Evolutionary conservation across 2,113 vertebrate species (phyloP).

Genomic region (Genyomyrus donnyi): DNA sequence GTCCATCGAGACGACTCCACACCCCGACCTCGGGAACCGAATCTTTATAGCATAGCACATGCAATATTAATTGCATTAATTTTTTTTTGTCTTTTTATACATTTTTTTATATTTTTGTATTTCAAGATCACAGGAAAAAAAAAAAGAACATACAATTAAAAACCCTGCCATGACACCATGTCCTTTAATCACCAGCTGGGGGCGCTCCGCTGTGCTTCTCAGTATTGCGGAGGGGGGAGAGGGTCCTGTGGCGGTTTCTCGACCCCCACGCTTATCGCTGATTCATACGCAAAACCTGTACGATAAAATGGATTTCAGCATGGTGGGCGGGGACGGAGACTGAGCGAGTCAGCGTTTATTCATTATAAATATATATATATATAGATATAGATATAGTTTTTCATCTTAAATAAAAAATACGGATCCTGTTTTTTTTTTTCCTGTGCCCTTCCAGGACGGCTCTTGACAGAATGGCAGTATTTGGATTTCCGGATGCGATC

Average conservation of each 20-base stretch:
- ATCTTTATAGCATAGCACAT: constrained; percentile 20
- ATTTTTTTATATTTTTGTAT: constrained; percentile 17
- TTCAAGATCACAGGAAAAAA: constrained; percentile 30
- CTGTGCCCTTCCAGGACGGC: constrained; percentile 43
- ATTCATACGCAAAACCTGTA: neutral
- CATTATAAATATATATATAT: constrained; percentile 65
- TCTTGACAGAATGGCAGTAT: constrained; percentile 52
- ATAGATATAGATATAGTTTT: constrained; percentile 31
- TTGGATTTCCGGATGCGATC: constrained; percentile 49
- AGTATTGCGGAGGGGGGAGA: constrained; percentile 12
- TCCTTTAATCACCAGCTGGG: neutral
- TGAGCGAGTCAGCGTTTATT: constrained; percentile 27
- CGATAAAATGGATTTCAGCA: constrained; percentile 4
- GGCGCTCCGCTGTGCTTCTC: constrained; percentile 25
- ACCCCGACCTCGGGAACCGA: neutral
- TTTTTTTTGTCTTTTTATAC: constrained; percentile 3
- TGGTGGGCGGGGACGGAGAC: neutral
- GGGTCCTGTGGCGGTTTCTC: neutral
- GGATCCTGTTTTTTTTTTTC: constrained; percentile 49
- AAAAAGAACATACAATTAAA: constrained; percentile 21
- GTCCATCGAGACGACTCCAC: neutral
- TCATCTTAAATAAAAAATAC: constrained; percentile 55
- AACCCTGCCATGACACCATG: constrained; percentile 19
- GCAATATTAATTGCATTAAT: constrained; percentile 24
- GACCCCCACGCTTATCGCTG: neutral